These are phyloP conservation scores for Neostethus bicornis DNA, from an alignment of 2,797 vertebrate species.

Conservation along the genomic window DNA sequence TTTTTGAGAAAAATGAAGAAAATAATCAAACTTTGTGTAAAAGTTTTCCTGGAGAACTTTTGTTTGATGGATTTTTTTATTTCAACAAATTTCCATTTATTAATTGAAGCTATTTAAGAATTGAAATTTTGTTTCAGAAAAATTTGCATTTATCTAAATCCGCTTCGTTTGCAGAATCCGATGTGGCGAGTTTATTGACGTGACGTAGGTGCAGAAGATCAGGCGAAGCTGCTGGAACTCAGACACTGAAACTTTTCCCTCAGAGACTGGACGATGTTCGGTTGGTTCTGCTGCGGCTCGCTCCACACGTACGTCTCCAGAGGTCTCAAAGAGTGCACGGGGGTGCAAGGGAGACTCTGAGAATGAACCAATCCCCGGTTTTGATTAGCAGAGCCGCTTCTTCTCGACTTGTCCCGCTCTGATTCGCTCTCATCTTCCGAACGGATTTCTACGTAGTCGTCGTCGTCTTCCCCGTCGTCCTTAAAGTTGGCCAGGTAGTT, in stretches of 20 bases:
- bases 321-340: constrained; percentile 73
- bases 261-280: constrained; percentile 94
- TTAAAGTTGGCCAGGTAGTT: constrained; percentile 97
- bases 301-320: constrained; percentile 91
- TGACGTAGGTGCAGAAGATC: no score
- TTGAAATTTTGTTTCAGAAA: constrained; percentile 19
- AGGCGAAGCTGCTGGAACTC: constrained; percentile 96
- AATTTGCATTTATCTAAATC: constrained; percentile 1
- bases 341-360: constrained; percentile 76
- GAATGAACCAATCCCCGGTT: constrained; percentile 56
- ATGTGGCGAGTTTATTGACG: constrained; percentile 40
- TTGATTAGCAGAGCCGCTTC: constrained; percentile 30
- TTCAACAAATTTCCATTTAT: constrained; percentile 27
- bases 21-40: constrained; percentile 12
- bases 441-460: constrained; percentile 98
- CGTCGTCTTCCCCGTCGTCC: constrained; percentile 89
- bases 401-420: constrained; percentile 37
- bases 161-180: constrained; percentile 32
- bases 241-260: constrained; percentile 98
- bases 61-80: constrained; percentile 10
- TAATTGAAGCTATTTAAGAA: constrained; percentile 27
- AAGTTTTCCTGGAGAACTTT: constrained; percentile 35
- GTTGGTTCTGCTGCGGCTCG: constrained; percentile 86
- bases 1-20: constrained; percentile 14
- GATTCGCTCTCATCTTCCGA: constrained; percentile 90